Evolutionary conservation across 2,113 vertebrate genomes (phyloP), one percentile per base, ranked within the genome.

Genomic region (Amblyornis subalaris): DNA sequence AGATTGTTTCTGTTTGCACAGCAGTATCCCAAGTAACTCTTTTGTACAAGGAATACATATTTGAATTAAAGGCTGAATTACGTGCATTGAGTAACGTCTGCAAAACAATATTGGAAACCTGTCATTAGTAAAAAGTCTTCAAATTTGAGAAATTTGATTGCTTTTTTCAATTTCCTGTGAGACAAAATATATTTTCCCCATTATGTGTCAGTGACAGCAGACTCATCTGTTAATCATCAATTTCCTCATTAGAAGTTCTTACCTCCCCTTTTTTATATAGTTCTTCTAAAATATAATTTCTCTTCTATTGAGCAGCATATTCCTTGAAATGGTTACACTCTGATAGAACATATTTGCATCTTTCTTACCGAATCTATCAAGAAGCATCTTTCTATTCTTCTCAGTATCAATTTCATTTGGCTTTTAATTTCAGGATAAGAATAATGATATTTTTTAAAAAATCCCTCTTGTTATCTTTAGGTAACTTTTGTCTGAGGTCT

Each of bases 131-230:
- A 82, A 84, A 72, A 83, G 44, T 92, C 93, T 95, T 91, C 54
- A 88, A 84, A 80, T 80, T 72, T 94, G 86, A 96, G 61, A 55
- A 88, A 86, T 90, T 89, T 89, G 91, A 86, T 91, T 87, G 36
- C 54, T 78, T 95, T 96, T 69, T 70, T 73, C 42, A 90, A 92
- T 97, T 97, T 96, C 84, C 94, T 88, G 40, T 73, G 78, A 92
- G 40, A 84, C 47, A 69, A 89, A 84, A 86, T 55, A 78, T 31
- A 72, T 86, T 90, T 95, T 94, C 45, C 50, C 53, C 23, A 54
- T 95, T 93, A 92, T 40, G 18, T 71, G 15, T 45, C 88, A 87
- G 51, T 94, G 89, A 94, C 75, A 95, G 79, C 55, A 93, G 85
- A 74, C 50, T 90, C 83, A 91, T 89, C 76, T 89, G 53, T 84